A percentile compares a stretch with the other conserved stretches of the same genome.
Conservation (phyloP, 2,888 invertebrate genomes). For the Orchesella flavescens region DNA sequence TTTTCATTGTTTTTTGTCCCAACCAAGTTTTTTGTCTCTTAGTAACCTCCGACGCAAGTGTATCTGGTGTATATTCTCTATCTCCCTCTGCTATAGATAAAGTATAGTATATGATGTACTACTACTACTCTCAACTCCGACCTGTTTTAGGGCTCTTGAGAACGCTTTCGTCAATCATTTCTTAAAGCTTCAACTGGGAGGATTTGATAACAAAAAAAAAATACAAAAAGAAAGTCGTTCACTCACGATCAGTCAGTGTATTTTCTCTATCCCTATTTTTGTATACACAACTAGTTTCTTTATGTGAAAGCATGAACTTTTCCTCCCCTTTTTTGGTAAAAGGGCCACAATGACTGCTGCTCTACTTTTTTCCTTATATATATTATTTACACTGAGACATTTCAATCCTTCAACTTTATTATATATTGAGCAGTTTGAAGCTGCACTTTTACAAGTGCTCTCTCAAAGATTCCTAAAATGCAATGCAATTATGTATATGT, state of each 20-base stretch:
- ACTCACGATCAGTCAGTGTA: too few species aligned
- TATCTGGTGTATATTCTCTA: background rate
- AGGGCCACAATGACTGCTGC: conserved; percentile 40
- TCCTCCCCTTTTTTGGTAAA: background rate
- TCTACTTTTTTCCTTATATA: conserved; percentile 10
- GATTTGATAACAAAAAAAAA: background rate
- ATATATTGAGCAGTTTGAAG: background rate
- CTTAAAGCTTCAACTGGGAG: background rate
- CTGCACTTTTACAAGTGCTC: conserved; percentile 11
- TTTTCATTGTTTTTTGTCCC: background rate
- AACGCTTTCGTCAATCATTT: background rate
- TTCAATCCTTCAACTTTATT: conserved; percentile 38
- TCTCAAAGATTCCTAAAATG: conserved; percentile 2
- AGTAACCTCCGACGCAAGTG: conserved; percentile 3
- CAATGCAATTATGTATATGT: background rate
- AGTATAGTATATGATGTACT: background rate
- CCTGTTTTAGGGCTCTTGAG: background rate
- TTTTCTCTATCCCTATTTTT: background rate
- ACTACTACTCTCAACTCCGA: background rate
- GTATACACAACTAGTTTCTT: background rate
- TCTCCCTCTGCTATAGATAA: background rate
- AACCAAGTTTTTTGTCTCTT: background rate
- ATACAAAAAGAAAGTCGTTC: too few species aligned
- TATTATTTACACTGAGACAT: conserved; percentile 1
- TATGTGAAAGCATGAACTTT: conserved; percentile 26